Evolutionary conservation across 2,113 vertebrate genomes (phyloP), one percentile per base, ranked within the genome.

Genomic region (Sapajus apella): DNA sequence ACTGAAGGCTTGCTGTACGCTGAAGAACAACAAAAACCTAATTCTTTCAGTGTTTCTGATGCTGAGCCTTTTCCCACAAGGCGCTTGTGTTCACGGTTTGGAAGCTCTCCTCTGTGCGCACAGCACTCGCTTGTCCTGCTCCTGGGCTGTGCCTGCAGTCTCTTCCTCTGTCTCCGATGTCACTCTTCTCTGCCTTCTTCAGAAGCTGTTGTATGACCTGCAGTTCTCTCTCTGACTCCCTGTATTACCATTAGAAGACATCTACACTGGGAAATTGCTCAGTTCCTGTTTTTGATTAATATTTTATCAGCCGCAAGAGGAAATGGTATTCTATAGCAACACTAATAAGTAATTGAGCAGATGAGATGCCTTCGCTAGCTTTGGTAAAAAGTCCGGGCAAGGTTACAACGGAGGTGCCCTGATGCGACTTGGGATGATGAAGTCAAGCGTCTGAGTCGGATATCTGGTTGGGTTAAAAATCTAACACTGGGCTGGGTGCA

Each of bases 271-370:
- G 99, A 99, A 99, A 98, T 99, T 98, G 97, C 99, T 99, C 98
- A 98, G 98, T 99, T 99, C 99, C 99, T 99, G 99, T 99, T 99
- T 99, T 99, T 99, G 99, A 99, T 99, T 99, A 99, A 99, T 99
- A 99, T 99, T 99, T 99, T 99, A 99, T 99, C 99, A 99, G 98
- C 99, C 94, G 98, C 97, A 30, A 98, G 99, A 99, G 99, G 99
- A 99, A 99, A 99, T 99, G 98, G 99, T 99, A 99, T 99, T 99
- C 99, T 99, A 99, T 99, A 98, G 98, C 98, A 99, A 98, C 99
- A 99, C 99, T 99, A 99, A 99, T 99, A 99, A 99, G 99, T 99
- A 99, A 99, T 98, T 98, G 99, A 99, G 98, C 98, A 98, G 98
- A 99, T 98, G 98, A 98, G 98, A 98, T 97, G 97, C 97, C 96